phyloP scores from a whole-genome alignment of 2,797 vertebrate genomes.

The Sebastes minor region DNA sequence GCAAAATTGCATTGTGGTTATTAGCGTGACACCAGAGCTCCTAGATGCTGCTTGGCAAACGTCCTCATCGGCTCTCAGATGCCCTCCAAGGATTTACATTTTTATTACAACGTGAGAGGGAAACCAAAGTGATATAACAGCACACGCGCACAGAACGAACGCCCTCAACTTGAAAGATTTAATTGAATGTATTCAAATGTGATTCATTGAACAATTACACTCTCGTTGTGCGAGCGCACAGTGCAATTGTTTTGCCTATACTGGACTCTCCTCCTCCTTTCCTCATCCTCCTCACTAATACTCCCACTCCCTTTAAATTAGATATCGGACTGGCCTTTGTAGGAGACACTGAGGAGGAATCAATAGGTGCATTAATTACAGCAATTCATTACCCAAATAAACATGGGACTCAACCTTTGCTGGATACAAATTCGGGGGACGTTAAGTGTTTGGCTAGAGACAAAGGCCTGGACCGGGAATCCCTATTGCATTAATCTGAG shows the following conservation, averaged over 20 bases:
- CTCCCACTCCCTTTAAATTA: conserved; percentile 93
- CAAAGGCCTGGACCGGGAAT: conserved; percentile 87
- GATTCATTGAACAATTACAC: conserved; percentile 88
- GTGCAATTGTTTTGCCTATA: conserved; percentile 83
- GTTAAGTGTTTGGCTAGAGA: conserved; percentile 86
- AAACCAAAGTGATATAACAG: conserved; percentile 66
- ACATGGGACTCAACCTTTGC: conserved; percentile 90
- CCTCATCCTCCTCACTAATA: conserved; percentile 69
- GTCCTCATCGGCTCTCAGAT: conserved; percentile 73
- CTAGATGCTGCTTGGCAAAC: conserved; percentile 72
- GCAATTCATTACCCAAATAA: conserved; percentile 98
- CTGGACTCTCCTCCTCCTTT: conserved; percentile 63
- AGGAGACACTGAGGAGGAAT: conserved; percentile 90
- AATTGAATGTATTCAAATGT: conserved; percentile 89
- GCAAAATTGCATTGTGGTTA: conserved; percentile 81
- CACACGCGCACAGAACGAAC: conserved; percentile 37
- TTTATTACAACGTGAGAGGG: conserved; percentile 80
- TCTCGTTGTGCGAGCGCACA: conserved; percentile 72
- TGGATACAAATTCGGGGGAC: conserved; percentile 89
- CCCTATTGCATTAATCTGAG: conserved; percentile 91
- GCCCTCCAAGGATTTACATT: conserved; percentile 85
- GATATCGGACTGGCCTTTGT: conserved; percentile 95
- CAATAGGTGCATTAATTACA: conserved; percentile 98
- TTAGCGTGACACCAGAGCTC: conserved; percentile 76
- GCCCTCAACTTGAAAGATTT: conserved; percentile 73